Evolutionary conservation across 2,888 invertebrate species (phyloP), one percentile per base, ranked within the genome.

Genomic region (Epinotia bilunana): DNA sequence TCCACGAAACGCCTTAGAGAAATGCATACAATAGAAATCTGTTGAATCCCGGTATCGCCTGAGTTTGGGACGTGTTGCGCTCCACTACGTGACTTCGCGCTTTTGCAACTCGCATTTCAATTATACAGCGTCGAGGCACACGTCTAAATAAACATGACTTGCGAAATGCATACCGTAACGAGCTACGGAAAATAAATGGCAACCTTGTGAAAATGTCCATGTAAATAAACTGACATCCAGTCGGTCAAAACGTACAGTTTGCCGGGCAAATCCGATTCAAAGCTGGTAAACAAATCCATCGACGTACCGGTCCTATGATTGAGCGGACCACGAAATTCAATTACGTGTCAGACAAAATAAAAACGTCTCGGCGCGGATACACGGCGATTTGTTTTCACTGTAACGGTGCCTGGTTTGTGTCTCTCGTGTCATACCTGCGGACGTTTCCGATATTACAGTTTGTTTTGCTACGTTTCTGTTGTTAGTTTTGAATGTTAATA

Each of bases 301-400:
- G 77, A 74, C 78, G 76, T 81, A 80, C 82, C 83, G 77, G 82
- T 82, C 83, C 81, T 87, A 89, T 90, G 88, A 91, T 87, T 84
- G 88, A 83, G 84, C 83, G 82, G 81, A 87, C 91, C 91, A 88
- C 91, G 89, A 88, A 92, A 92, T 92, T 93, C 91, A 91, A 93
- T 92, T 91, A 91, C 90, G 87, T 86, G 85, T 86, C 87, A 91
- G 90, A 92, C 90, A 89, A 92, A 91, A 91, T 90, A 91, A 92
- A 92, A 92, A 89, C 86, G 86, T 84, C 84, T 81, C 87, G 83
- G 84, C 84, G 88, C 28, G 57, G 67, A 57, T 75, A 43, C 88
- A 88, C 89, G 88, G 88, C 88, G 90, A 92, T 92, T 91, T 90
- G 90, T 91, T 91, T 90, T 88, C 86, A 86, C 84, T 88, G 88